Percentiles rank a stretch among this genome's conserved stretches.
These are phyloP conservation scores for Phocoena sinus DNA, from an alignment of 2,113 vertebrate genomes.

Conservation along the genomic window DNA sequence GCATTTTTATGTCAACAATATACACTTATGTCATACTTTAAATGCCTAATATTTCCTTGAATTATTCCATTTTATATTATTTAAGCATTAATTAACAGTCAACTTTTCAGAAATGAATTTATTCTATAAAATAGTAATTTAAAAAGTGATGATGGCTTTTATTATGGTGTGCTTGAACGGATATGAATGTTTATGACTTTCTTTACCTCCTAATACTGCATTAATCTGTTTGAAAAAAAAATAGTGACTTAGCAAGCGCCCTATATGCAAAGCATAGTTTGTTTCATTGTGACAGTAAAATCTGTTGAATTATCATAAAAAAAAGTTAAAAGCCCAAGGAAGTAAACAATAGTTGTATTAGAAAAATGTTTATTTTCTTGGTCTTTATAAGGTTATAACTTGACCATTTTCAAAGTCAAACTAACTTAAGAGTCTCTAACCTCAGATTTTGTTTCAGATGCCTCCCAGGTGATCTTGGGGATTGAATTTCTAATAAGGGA, in stretches of 20 bases:
- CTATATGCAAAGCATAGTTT: neutral
- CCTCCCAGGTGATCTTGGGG: neutral
- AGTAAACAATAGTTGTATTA: neutral
- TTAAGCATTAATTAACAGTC: neutral
- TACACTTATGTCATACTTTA: neutral
- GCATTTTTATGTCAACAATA: neutral
- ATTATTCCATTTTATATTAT: neutral
- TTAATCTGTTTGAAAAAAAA: neutral
- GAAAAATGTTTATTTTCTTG: neutral
- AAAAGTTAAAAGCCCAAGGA: neutral
- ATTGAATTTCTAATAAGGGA: neutral
- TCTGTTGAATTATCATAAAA: neutral
- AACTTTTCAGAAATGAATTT: neutral
- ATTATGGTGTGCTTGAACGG: neutral
- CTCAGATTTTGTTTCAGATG: neutral
- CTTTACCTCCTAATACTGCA: neutral
- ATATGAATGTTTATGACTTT: neutral
- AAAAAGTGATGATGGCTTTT: neutral
- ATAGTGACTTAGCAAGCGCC: neutral
- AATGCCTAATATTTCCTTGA: neutral
- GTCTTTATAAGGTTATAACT: neutral
- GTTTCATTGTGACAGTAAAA: neutral
- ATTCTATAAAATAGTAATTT: neutral
- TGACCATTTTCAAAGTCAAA: constrained; percentile 11
- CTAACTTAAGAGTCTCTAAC: neutral